These are phyloP conservation scores for Drosophila pseudotakahashii DNA, from an alignment of 2,888 invertebrate genomes.

Conservation along the genomic window DNA sequence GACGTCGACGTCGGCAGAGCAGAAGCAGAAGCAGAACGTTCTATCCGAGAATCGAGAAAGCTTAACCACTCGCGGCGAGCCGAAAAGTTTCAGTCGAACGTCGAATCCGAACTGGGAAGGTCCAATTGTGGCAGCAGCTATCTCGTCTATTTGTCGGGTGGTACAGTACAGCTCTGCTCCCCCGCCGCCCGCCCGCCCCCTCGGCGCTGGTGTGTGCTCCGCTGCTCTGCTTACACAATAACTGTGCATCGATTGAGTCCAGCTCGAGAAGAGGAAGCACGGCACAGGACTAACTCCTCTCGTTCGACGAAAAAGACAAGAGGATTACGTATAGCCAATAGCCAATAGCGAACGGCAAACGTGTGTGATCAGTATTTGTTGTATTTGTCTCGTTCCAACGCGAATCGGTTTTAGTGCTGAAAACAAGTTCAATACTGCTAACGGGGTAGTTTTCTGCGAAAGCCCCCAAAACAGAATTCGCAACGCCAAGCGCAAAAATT, in stretches of 20 bases:
- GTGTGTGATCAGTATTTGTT: constrained; percentile 77
- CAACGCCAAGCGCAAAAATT: constrained; percentile 66
- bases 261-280: constrained; percentile 69
- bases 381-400: constrained; percentile 51
- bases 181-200: constrained; percentile 70
- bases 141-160: constrained; percentile 81
- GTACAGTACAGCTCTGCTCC: constrained; percentile 77
- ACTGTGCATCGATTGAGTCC: constrained; percentile 77
- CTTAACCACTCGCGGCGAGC: constrained; percentile 81
- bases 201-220: constrained; percentile 68
- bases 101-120: constrained; percentile 84
- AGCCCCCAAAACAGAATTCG: constrained; percentile 54
- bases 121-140: constrained; percentile 77
- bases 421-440: constrained; percentile 62
- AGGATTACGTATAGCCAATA: constrained; percentile 14
- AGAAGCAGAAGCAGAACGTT: constrained; percentile 47
- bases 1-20: constrained; percentile 45
- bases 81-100: constrained; percentile 84
- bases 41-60: constrained; percentile 74
- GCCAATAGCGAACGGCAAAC: constrained; percentile 17
- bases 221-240: constrained; percentile 81
- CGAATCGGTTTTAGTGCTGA: constrained; percentile 59
- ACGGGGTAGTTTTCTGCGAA: constrained; percentile 75
- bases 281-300: constrained; percentile 51
- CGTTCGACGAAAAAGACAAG: constrained; percentile 29